Conservation (phyloP, 2,797 vertebrate species). For the Nyctibius grandis region DNA sequence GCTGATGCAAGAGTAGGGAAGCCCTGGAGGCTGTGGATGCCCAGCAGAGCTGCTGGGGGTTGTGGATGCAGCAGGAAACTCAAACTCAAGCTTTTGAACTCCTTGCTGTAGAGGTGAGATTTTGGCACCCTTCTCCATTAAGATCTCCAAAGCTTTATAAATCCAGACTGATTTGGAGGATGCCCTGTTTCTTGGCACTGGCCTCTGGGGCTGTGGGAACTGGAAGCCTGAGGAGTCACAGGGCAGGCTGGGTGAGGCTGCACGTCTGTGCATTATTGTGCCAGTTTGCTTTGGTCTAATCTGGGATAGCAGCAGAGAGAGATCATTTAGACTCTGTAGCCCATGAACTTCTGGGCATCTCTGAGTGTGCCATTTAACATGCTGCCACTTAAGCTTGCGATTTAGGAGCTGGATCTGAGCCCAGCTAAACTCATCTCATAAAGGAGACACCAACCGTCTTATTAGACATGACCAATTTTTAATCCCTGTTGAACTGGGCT, state of each 20-base stretch:
- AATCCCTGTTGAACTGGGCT: neutral
- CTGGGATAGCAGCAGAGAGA: neutral
- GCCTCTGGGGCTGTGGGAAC: neutral
- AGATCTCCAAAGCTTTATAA: neutral
- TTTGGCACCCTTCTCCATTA: neutral
- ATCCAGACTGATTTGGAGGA: neutral
- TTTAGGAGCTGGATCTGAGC: conserved; percentile 1
- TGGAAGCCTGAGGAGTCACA: neutral
- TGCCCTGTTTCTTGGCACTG: fast-evolving
- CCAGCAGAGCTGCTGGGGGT: neutral
- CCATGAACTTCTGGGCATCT: neutral
- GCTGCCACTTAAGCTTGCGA: neutral
- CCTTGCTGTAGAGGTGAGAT: neutral
- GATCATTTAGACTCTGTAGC: neutral
- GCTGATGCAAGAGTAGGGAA: neutral
- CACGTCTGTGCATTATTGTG: fast-evolving
- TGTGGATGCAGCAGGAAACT: neutral
- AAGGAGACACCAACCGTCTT: neutral
- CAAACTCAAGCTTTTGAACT: neutral
- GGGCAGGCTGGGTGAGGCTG: neutral
- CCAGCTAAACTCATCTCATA: neutral
- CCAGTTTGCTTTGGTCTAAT: neutral
- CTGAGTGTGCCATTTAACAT: neutral
- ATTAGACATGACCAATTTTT: neutral
- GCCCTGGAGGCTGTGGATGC: neutral